Conservation (phyloP, 2,888 invertebrate species). For the Drosophila nr. medialis region DNA sequence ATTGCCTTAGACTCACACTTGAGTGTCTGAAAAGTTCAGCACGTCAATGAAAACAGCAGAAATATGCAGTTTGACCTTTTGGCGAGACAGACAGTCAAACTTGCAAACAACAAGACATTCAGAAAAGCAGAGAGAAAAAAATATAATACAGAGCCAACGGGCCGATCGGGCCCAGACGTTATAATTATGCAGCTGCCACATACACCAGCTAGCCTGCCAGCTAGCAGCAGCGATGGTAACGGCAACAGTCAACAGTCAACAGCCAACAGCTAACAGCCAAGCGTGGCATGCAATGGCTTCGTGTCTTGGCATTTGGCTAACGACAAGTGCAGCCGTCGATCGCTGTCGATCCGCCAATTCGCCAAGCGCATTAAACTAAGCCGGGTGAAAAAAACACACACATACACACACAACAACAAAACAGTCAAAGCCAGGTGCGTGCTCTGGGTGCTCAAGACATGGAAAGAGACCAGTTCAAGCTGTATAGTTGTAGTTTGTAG, state of each 20-base stretch:
- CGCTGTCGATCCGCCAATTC: constrained; percentile 55
- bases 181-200: constrained; percentile 80
- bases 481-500: constrained; percentile 13
- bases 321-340: constrained; percentile 78
- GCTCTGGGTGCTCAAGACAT: constrained; percentile 53
- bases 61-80: constrained; percentile 78
- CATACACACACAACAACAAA: background rate
- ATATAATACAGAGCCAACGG: constrained; percentile 54
- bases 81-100: constrained; percentile 59
- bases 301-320: constrained; percentile 72
- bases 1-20: constrained; percentile 58
- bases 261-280: constrained; percentile 30
- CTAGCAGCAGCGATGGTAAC: background rate
- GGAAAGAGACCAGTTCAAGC: constrained; percentile 15
- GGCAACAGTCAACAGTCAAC: constrained; percentile 8
- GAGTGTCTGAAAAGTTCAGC: constrained; percentile 62
- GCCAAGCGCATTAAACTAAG: constrained; percentile 71
- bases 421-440: constrained; percentile 68
- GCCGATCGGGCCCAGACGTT: constrained; percentile 72
- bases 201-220: constrained; percentile 42
- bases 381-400: constrained; percentile 22
- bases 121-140: constrained; percentile 5
- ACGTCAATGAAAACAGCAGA: constrained; percentile 60
- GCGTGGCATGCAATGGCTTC: constrained; percentile 65
- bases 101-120: constrained; percentile 38